phyloP scores from a whole-genome alignment of 1,140 invertebrate species.

The Panulirus ornatus region DNA sequence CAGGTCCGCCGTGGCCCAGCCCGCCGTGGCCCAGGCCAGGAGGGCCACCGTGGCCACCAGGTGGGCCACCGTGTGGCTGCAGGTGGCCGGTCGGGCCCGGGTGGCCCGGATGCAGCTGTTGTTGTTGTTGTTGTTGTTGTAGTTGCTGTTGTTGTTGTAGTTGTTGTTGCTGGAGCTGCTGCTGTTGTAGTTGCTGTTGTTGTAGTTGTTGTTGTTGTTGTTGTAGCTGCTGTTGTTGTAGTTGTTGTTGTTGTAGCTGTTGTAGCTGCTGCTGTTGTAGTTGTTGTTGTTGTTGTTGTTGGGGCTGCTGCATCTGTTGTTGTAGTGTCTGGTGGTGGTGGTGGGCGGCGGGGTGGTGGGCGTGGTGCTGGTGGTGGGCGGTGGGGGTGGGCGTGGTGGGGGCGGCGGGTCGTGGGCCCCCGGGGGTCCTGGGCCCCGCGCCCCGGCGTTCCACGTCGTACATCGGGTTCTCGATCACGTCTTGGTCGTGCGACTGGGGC shows the following conservation, averaged over 20 bases:
- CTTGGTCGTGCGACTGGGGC: conserved; percentile 71
- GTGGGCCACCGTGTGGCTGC: neutral
- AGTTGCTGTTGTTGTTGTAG: neutral
- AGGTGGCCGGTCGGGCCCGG: neutral
- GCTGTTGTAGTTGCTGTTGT: neutral
- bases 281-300: conserved; percentile 40
- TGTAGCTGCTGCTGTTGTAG: conserved; percentile 40
- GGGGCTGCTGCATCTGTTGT: conserved; percentile 44
- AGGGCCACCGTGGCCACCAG: neutral
- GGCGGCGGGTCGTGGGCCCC: conserved; percentile 46
- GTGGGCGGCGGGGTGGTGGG: conserved; percentile 55
- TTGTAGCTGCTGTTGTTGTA: conserved; percentile 37
- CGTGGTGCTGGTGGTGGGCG: conserved; percentile 65
- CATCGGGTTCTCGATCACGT: conserved; percentile 75
- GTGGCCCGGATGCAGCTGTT: neutral
- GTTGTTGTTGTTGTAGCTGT: conserved; percentile 45
- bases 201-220: conserved; percentile 54
- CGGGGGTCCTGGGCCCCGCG: conserved; percentile 32
- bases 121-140: conserved; percentile 18
- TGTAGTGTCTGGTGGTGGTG: conserved; percentile 58
- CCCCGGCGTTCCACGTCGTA: conserved; percentile 74
- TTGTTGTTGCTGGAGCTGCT: neutral
- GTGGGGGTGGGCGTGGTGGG: conserved; percentile 68
- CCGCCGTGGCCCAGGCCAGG: neutral
- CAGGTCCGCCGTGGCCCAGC: neutral